Percentiles rank a stretch among this genome's conserved stretches.
These are phyloP conservation scores for Bradysia coprophila DNA, from an alignment of 1,140 invertebrate genomes.

Conservation along the genomic window DNA sequence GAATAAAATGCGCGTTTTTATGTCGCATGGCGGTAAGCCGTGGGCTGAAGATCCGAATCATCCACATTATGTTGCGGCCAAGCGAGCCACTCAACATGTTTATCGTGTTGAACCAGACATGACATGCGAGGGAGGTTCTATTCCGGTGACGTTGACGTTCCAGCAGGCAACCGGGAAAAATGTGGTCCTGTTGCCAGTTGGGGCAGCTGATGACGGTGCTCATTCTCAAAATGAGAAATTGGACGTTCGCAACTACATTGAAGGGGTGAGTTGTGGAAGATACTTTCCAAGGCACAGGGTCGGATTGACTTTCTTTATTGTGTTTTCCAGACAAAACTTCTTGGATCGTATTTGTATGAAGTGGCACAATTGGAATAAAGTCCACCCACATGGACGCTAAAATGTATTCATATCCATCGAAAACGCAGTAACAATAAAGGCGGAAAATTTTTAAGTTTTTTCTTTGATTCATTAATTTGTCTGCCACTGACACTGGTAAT, in stretches of 20 bases:
- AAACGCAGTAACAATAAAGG: too few relatives aligned
- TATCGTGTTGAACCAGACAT: conserved; percentile 87
- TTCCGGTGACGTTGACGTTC: conserved; percentile 83
- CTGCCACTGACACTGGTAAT: too few relatives aligned
- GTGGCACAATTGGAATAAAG: conserved; percentile 33
- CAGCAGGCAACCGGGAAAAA: conserved; percentile 83
- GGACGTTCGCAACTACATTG: conserved; percentile 79
- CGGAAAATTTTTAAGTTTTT: too few relatives aligned
- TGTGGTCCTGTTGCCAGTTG: conserved; percentile 81
- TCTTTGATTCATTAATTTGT: too few relatives aligned
- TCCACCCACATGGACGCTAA: too few relatives aligned
- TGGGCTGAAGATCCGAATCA: conserved; percentile 89
- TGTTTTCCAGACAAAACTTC: conserved; percentile 60
- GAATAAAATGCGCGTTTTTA: conserved; percentile 65
- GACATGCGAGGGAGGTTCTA: conserved; percentile 89
- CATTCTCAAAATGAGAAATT: conserved; percentile 98
- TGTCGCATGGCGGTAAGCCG: conserved; percentile 62
- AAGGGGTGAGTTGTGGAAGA: conserved; percentile 52
- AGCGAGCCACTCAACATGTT: conserved; percentile 70
- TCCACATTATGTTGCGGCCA: conserved; percentile 78
- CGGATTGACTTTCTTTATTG: conserved; percentile 6
- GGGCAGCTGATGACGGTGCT: conserved; percentile 86
- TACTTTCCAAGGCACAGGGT: background rate
- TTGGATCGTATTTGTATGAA: conserved; percentile 72
- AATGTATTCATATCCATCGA: too few relatives aligned